phyloP scores from a whole-genome alignment of 2,888 invertebrate genomes.

The Drosophila limbata region DNA sequence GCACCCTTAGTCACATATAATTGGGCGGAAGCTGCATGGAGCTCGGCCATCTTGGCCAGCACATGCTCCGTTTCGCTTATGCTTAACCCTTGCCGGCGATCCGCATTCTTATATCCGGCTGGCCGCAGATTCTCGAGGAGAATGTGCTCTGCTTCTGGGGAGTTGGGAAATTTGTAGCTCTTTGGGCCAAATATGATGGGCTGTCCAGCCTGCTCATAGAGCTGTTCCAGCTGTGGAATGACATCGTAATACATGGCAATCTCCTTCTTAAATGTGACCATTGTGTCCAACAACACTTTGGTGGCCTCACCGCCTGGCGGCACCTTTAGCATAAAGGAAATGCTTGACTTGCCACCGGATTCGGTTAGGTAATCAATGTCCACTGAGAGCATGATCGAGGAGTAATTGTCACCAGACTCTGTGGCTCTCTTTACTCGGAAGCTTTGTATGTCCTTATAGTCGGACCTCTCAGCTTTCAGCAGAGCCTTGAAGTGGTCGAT shows the following conservation, averaged over 20 bases:
- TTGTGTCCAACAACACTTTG: constrained; percentile 27
- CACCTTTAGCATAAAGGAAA: constrained; percentile 67
- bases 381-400: constrained; percentile 64
- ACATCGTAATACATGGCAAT: constrained; percentile 57
- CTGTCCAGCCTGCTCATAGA: constrained; percentile 60
- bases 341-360: constrained; percentile 8
- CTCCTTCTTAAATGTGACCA: constrained; percentile 72
- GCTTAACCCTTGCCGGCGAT: constrained; percentile 75
- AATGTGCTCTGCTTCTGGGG: constrained; percentile 52
- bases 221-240: constrained; percentile 58
- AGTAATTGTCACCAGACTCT: constrained; percentile 72
- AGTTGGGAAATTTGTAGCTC: constrained; percentile 29
- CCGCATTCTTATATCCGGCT: constrained; percentile 63
- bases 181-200: constrained; percentile 63
- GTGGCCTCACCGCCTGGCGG: constrained; percentile 15
- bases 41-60: constrained; percentile 76
- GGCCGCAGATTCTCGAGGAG: constrained; percentile 55
- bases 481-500: constrained; percentile 56
- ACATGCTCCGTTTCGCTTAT: constrained; percentile 70
- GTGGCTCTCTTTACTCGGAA: constrained; percentile 60
- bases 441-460: constrained; percentile 52
- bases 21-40: constrained; percentile 83
- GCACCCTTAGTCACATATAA: constrained; percentile 60
- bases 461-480: constrained; percentile 45
- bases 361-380: constrained; percentile 45